These are phyloP conservation scores for Scaptodrosophila latifasciaeformis DNA, from an alignment of 2,888 invertebrate genomes.

Conservation along the genomic window DNA sequence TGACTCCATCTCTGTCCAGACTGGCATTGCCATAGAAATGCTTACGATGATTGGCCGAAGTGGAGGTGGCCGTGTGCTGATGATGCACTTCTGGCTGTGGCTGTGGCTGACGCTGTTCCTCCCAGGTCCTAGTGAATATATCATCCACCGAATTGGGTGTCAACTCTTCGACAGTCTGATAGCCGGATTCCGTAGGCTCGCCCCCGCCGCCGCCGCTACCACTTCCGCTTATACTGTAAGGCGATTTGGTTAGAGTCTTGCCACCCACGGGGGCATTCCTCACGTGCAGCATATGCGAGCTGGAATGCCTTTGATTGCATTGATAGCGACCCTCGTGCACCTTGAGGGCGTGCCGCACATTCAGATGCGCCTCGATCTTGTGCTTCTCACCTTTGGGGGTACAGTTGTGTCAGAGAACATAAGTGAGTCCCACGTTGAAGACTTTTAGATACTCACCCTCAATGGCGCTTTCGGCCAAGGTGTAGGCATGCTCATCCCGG, in stretches of 20 bases:
- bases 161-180: slow-evolving; percentile 67
- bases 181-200: slow-evolving; percentile 62
- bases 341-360: slow-evolving; percentile 72
- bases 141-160: slow-evolving; percentile 65
- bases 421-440: too few relatives aligned
- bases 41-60: slow-evolving; percentile 47
- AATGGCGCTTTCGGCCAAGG: slow-evolving; percentile 68
- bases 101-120: slow-evolving; percentile 45
- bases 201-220: slow-evolving; percentile 10
- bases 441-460: slow-evolving; percentile 75
- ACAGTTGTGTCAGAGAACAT: background rate
- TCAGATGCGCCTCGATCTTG: slow-evolving; percentile 74
- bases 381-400: slow-evolving; percentile 70
- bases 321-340: slow-evolving; percentile 74
- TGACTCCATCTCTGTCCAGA: too few relatives aligned
- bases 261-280: slow-evolving; percentile 38
- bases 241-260: too few relatives aligned
- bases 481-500: slow-evolving; percentile 72
- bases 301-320: slow-evolving; percentile 70
- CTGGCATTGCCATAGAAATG: slow-evolving; percentile 54
- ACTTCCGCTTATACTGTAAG: too few relatives aligned
- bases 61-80: slow-evolving; percentile 2
- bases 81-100: slow-evolving; percentile 18
- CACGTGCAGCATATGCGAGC: slow-evolving; percentile 70
- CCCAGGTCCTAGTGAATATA: slow-evolving; percentile 62